Evolutionary conservation across 2,888 invertebrate species (phyloP), one percentile per base, ranked within the genome.

Genomic region (Drosophila borborema): DNA sequence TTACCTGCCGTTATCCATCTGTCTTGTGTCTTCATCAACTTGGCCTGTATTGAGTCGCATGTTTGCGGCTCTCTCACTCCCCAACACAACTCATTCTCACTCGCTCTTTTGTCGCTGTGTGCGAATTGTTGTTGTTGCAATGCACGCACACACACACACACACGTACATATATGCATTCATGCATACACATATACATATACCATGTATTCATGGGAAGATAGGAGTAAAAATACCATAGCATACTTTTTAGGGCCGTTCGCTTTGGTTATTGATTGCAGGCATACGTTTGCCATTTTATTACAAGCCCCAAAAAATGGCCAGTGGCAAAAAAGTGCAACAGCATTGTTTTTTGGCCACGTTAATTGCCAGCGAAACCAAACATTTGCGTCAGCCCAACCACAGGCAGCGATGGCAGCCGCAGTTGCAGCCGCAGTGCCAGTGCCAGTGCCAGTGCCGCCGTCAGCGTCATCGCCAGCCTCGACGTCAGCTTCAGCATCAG

Each of bases 281-380:
- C 89, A 84, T 84, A 84, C 84, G 84, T 81, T 89, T 81, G 87
- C 89, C 83, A 88, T 86, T 86, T 86, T 88, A 89, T 89, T 80
- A 75, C 80, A 74, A 73, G 79, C 72, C 81, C 81, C 67, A 66
- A 75, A 81, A 81, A 81, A 84, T 68, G 64, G 76, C 41, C 58
- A 76, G 54, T 65, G 51, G 54, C n/a, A 40, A 55, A 67, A 75
- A 76, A 72, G 65, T 65, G 68, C 67, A 76, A 53, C 63, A 71
- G 69, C 72, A 80, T 72, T 76, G 77, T 70, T 80, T 77, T 75
- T 77, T 72, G 74, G 74, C 75, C 75, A 79, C 82, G 86, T 87
- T 87, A 87, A 87, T 87, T 89, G 87, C 85, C 81, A 78, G 74
- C 75, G 87, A 88, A 90, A 85, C 86, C 90, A 88, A 90, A 90